phyloP scores from a whole-genome alignment of 37 sponge, comb jelly and placozoan genomes.

The Bolinopsis microptera region DNA sequence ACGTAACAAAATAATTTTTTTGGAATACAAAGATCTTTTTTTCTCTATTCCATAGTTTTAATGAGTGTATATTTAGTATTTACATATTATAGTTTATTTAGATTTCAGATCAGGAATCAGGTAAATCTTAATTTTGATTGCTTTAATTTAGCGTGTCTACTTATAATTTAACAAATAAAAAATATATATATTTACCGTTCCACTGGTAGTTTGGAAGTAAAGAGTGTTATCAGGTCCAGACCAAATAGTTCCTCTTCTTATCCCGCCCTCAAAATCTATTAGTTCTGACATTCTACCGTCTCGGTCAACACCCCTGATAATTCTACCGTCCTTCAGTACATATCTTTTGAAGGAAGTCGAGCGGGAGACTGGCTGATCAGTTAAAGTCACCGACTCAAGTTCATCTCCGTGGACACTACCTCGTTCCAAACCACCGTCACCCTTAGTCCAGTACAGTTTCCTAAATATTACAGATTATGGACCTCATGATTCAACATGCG shows the following conservation, averaged over 20 bases:
- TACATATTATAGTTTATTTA: no score
- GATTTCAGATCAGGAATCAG: no score
- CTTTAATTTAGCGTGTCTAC: no score
- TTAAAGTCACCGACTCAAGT: background rate
- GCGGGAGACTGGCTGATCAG: background rate
- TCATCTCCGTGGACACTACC: background rate
- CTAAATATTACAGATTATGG: background rate
- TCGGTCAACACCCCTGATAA: background rate
- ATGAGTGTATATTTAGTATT: no score
- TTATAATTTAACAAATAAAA: no score
- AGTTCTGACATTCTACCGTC: background rate
- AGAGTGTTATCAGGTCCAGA: background rate
- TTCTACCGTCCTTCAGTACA: background rate
- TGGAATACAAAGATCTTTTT: no score
- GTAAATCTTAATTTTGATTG: no score
- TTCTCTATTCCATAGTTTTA: no score
- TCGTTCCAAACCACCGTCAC: background rate
- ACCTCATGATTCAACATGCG: background rate
- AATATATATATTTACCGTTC: background rate
- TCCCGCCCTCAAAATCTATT: background rate
- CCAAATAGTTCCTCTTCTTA: background rate
- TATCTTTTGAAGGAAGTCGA: background rate
- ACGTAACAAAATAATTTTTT: no score
- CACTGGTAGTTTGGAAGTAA: background rate
- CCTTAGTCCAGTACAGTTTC: background rate